Evolutionary conservation across 2,888 invertebrate species (phyloP), one percentile per base, ranked within the genome.

Genomic region (Phyllotreta striolata): DNA sequence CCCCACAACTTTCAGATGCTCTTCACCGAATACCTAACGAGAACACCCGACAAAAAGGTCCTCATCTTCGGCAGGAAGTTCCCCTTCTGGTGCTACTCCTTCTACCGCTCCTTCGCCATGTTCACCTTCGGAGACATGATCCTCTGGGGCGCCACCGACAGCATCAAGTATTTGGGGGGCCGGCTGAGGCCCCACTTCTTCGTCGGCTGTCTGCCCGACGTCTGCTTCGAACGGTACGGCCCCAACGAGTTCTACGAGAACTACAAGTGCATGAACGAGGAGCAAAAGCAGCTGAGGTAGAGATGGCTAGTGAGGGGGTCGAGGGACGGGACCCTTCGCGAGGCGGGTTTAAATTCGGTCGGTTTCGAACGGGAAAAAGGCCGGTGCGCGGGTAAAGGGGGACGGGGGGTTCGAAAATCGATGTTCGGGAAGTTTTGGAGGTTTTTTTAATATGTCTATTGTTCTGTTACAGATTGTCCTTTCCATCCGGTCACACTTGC

Each of bases 161-260:
- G 96, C 69, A 94, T 93, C 68, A 98, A 98, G 83, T 97, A 96
- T 80, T 89, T 92, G 6, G 90, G 98, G 69, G 98, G 98, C 43
- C 87, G 97, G 59, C 83, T 98, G 71, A 85, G 98, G 72, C 98
- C 98, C 37, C 96, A 98, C 83, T 99, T 98, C 84, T 88, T 95
- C 78, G 87, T 86, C 72, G 90, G 97, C 0, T 99, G 98, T 78
- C 83, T 86, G 59, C 98, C 98, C 0, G 84, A 86, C 71, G 82
- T 91, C 51, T 83, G 89, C 74, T 91, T 92, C 2, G 67, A 70
- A 12, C 67, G 70, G 4, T 74, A 84, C 44, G 78, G 84, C 0
- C 81, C 81, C 52, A 88, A 90, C 80, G 83, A 81, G 54, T 93
- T 92, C 78, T 89, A 91, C 64, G 90, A 84, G 81, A 62, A 86